Percentiles rank a stretch among this genome's conserved stretches.
Evolutionary conservation across 1,140 invertebrate species (phyloP).

Genomic region (Orussus abietinus): DNA sequence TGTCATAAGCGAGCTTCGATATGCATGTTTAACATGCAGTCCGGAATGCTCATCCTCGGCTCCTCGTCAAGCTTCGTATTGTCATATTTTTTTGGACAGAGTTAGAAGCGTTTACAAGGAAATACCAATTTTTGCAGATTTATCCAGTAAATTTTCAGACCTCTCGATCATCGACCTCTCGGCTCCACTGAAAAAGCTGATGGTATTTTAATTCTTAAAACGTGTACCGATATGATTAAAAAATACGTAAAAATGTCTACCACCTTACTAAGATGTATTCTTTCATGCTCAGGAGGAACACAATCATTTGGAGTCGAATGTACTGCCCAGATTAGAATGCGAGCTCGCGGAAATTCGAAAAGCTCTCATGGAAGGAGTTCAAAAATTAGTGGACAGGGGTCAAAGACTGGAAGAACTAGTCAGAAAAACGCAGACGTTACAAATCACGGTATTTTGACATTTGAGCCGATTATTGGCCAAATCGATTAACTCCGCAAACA

Average conservation of each 20-base stretch:
- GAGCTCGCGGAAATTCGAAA: conserved; percentile 29
- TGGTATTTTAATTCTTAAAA: conserved; percentile 22
- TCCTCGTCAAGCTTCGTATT: conserved; percentile 17
- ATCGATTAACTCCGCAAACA: too few species aligned
- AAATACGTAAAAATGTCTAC: too few species aligned
- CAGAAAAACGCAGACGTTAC: conserved; percentile 32
- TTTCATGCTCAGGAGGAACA: conserved; percentile 23
- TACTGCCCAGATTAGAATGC: conserved; percentile 20
- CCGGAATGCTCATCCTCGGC: conserved; percentile 18
- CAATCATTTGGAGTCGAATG: conserved; percentile 18
- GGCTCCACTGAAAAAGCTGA: conserved; percentile 28
- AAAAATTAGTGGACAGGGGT: conserved; percentile 38
- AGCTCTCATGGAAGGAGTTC: conserved; percentile 31
- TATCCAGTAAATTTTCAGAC: conserved; percentile 28
- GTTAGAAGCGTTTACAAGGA: conserved; percentile 32
- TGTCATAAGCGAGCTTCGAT: conserved; percentile 30
- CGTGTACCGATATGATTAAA: too few species aligned
- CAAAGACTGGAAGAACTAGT: conserved; percentile 36
- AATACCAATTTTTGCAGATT: conserved; percentile 32
- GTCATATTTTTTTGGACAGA: conserved; percentile 30
- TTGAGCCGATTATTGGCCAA: too few species aligned
- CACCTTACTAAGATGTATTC: conserved; percentile 1
- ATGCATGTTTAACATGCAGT: conserved; percentile 30
- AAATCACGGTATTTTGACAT: conserved; percentile 31
- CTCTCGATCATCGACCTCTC: conserved; percentile 26